Evolutionary conservation across 2,113 vertebrate genomes (phyloP).

Genomic region (Pachyramphus minor): DNA sequence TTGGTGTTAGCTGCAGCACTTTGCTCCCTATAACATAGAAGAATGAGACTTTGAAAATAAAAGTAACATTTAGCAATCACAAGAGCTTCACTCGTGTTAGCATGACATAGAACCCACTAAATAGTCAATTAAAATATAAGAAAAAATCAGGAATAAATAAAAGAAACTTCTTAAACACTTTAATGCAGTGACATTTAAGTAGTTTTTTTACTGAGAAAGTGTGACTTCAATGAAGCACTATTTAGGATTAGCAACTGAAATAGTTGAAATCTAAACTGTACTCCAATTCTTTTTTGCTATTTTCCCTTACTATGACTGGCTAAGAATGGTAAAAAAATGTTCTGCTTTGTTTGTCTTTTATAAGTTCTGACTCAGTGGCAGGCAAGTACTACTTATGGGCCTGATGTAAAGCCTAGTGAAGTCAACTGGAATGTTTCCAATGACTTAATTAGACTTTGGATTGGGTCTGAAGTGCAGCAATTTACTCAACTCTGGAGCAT

Average conservation of each 20-base stretch:
- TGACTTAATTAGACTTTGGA: conserved; percentile 47
- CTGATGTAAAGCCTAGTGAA: conserved; percentile 54
- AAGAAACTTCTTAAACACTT: neutral
- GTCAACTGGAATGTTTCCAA: conserved; percentile 59
- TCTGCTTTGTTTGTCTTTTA: conserved; percentile 16
- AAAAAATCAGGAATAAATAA: neutral
- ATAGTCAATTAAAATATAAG: neutral
- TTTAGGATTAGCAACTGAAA: neutral
- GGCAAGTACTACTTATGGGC: conserved; percentile 18
- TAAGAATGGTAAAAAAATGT: neutral
- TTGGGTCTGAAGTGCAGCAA: conserved; percentile 53
- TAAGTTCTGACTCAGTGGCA: conserved; percentile 28
- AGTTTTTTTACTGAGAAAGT: neutral
- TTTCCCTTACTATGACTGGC: neutral
- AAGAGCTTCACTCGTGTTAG: neutral
- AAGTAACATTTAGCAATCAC: neutral
- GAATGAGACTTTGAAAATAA: neutral
- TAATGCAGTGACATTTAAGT: neutral
- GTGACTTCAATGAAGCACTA: neutral
- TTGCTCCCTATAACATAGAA: neutral
- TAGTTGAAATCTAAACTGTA: neutral
- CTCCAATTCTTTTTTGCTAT: neutral
- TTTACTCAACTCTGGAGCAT: conserved; percentile 47
- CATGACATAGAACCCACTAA: neutral
- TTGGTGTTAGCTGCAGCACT: neutral